phyloP scores from a whole-genome alignment of 2,797 vertebrate species.

The Philypnodon macrostomus region DNA sequence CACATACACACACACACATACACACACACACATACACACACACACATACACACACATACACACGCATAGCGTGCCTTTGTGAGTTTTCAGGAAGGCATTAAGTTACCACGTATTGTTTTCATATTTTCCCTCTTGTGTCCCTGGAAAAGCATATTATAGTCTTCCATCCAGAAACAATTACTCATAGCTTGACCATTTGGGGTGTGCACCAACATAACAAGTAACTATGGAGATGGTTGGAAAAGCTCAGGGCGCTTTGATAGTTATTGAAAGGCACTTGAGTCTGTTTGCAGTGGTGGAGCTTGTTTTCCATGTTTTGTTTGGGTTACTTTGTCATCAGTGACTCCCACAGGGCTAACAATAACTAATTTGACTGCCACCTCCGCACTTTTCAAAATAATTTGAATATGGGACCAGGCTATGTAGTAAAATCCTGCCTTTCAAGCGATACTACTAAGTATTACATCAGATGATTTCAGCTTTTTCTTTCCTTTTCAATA shows the following conservation, averaged over 20 bases:
- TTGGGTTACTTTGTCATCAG: constrained; percentile 12
- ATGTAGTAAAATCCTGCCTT: not conserved
- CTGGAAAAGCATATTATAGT: constrained; percentile 29
- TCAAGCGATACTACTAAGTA: too few species aligned
- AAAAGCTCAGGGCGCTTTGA: constrained; percentile 1
- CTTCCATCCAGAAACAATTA: constrained; percentile 34
- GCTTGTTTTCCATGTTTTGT: constrained; percentile 15
- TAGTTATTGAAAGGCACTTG: not conserved
- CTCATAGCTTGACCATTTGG: constrained; percentile 27
- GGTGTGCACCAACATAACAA: constrained; percentile 16
- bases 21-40: too few species aligned
- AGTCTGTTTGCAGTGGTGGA: constrained; percentile 26
- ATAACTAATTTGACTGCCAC: not conserved
- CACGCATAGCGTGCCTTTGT: too few species aligned
- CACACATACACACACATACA: too few species aligned
- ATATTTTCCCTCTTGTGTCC: constrained; percentile 18
- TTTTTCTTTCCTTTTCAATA: not conserved
- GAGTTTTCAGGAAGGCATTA: constrained; percentile 44
- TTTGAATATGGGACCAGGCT: not conserved
- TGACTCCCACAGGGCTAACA: not conserved
- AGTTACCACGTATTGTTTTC: constrained; percentile 48
- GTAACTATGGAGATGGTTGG: constrained; percentile 8
- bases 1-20: too few species aligned
- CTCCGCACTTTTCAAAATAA: not conserved
- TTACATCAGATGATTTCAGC: not conserved